These are phyloP conservation scores for Dryas iulia DNA, from an alignment of 1,140 invertebrate genomes.

Conservation along the genomic window DNA sequence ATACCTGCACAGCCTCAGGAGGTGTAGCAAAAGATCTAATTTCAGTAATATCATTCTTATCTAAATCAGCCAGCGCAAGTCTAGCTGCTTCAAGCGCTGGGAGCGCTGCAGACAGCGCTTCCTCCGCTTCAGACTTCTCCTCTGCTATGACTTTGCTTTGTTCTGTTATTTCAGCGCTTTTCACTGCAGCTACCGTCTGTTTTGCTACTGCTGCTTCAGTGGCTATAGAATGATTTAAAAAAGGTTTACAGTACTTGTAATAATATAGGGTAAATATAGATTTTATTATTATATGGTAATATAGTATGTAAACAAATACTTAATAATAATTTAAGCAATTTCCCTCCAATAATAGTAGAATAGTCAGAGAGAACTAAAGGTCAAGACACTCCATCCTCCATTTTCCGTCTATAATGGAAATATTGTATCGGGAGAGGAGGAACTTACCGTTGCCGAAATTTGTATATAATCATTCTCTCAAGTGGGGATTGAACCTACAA, in stretches of 20 bases:
- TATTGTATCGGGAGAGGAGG: no score
- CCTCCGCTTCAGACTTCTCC: slow-evolving; percentile 91
- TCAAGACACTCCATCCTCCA: no score
- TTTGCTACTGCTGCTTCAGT: slow-evolving; percentile 87
- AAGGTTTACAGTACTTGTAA: neutral
- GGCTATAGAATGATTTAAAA: slow-evolving; percentile 55
- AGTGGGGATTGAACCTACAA: no score
- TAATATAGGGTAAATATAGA: no score
- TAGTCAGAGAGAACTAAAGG: no score
- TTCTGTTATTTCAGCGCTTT: slow-evolving; percentile 89
- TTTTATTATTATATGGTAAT: no score
- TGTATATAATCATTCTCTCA: no score
- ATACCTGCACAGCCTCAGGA: slow-evolving; percentile 89
- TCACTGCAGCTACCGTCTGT: slow-evolving; percentile 87
- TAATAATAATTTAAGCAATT: no score
- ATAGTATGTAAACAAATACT: no score
- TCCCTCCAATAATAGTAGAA: no score
- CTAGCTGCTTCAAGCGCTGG: slow-evolving; percentile 90
- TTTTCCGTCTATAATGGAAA: no score
- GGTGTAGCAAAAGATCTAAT: slow-evolving; percentile 95
- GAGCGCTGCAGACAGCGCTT: slow-evolving; percentile 87
- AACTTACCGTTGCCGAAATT: no score
- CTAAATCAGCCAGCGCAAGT: slow-evolving; percentile 88
- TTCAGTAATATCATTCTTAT: slow-evolving; percentile 95
- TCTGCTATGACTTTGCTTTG: slow-evolving; percentile 87